Percentiles rank a stretch among this genome's conserved stretches.
phyloP scores from a whole-genome alignment of 2,797 vertebrate genomes.

The Fringilla coelebs region DNA sequence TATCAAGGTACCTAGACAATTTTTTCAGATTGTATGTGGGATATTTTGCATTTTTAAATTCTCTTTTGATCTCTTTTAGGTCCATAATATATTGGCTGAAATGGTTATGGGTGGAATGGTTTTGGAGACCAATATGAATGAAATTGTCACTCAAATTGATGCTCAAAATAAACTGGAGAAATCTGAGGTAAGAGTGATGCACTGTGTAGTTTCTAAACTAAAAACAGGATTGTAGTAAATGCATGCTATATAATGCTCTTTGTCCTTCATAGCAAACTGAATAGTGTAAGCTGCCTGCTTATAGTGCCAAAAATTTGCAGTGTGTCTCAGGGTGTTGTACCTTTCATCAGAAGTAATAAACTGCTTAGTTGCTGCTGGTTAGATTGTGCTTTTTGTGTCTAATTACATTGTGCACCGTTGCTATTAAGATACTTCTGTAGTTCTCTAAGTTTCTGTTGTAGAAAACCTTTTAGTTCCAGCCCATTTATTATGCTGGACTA shows the following conservation, averaged over 20 bases:
- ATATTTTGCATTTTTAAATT: background rate
- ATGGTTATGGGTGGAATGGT: constrained; percentile 99
- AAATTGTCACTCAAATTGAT: constrained; percentile 97
- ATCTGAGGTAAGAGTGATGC: constrained; percentile 89
- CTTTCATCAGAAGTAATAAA: background rate
- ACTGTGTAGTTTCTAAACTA: background rate
- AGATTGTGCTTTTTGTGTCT: background rate
- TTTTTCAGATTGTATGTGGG: background rate
- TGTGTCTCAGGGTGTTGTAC: background rate
- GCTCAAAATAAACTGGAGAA: constrained; percentile 98
- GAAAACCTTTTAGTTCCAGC: background rate
- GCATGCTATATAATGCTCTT: constrained; percentile 27
- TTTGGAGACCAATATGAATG: constrained; percentile 98
- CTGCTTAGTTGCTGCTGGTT: background rate
- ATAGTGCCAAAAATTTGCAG: background rate
- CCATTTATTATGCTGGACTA: background rate
- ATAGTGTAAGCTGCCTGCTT: constrained; percentile 1
- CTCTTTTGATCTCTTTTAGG: constrained; percentile 72
- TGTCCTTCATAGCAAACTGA: constrained; percentile 27
- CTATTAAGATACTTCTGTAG: background rate
- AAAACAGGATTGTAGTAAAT: background rate
- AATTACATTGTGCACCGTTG: background rate
- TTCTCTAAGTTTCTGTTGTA: background rate
- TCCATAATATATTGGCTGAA: constrained; percentile 97
- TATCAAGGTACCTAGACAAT: background rate